Base-by-base conservation (phyloP, 2,113 vertebrate genomes). In the Rallus limicola region DNA sequence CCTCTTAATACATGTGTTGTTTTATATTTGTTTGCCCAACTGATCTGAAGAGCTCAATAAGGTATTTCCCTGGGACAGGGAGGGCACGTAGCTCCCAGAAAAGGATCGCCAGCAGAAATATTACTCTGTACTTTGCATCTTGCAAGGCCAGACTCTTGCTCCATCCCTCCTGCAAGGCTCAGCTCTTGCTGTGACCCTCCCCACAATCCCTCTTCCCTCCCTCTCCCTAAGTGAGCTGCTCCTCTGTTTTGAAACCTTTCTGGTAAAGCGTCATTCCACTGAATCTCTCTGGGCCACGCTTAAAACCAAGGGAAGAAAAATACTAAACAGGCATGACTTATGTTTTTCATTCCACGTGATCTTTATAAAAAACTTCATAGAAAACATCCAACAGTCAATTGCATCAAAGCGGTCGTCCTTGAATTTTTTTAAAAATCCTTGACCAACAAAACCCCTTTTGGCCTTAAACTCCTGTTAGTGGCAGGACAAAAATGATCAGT, bases 1-100 rank as follows among this genome's bases (percentile, higher is more conserved):
- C 10, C 31, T 65, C 20, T n/a, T 26, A 40, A 8, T n/a, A 40
- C 3, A 0, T 0, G 1, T 31, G 29, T 26, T 38, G 19, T 21
- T 76, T 77, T 24, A 15, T 53, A 29, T 62, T 72, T 81, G 13
- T 80, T 62, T 33, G 12, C 64, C 19, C 44, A 76, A 6, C 2
- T 19, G 23, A 34, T 72, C 40, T 10, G 18, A 84, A 65, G 17
- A 40, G 44, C 48, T 89, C 2, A 4, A 29, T 31, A 58, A 58
- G 21, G 33, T 40, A 24, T 77, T 88, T 82, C 10, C 6, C 58
- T 67, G 87, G n/a, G 12, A 44, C 7, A 31, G 9, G 13, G 25
- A 53, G 62, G 15, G 29, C 7, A 12, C 1, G 1, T 21, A 40
- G 18, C n/a, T 91, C 48, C 34, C 53, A n/a, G 40, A 33, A 31